These are phyloP conservation scores for Neodiprion fabricii DNA, from an alignment of 1,140 invertebrate genomes.

Conservation along the genomic window DNA sequence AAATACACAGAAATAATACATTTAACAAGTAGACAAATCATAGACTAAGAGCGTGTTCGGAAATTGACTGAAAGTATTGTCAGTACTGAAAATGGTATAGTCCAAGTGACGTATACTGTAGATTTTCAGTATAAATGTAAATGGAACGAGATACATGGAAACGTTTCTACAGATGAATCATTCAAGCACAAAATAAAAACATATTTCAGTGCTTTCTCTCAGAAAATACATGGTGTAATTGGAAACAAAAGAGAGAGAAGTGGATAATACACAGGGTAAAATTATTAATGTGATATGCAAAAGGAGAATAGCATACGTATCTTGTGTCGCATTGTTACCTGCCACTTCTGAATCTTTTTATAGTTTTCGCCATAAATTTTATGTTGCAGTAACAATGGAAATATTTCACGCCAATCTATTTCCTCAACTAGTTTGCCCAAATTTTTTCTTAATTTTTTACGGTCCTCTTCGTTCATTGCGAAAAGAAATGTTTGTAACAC, in stretches of 20 bases:
- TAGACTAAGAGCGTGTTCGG: not conserved
- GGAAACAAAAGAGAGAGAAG: no score
- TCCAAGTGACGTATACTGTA: no score
- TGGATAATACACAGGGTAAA: no score
- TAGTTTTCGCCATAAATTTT: slow-evolving; percentile 43
- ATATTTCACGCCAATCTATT: slow-evolving; percentile 38
- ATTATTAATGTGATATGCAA: not conserved
- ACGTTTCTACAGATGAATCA: not conserved
- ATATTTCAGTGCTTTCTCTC: no score
- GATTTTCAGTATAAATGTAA: not conserved
- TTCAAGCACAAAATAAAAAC: not conserved
- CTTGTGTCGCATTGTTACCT: slow-evolving; percentile 28
- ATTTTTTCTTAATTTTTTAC: slow-evolving; percentile 36
- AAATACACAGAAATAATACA: not conserved
- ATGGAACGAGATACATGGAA: not conserved
- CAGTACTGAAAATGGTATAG: no score
- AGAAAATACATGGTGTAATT: no score
- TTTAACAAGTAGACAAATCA: not conserved
- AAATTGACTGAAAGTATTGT: no score
- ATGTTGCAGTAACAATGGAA: slow-evolving; percentile 43
- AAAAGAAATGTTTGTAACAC: not conserved
- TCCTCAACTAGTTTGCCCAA: slow-evolving; percentile 32
- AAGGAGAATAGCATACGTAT: not conserved
- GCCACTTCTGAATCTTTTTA: slow-evolving; percentile 42
- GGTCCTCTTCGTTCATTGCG: slow-evolving; percentile 39